A percentile compares a stretch with the other conserved stretches of the same genome.
These are phyloP conservation scores for Forbesichthys papilliferus DNA, from an alignment of 2,113 vertebrate species.

Conservation along the genomic window DNA sequence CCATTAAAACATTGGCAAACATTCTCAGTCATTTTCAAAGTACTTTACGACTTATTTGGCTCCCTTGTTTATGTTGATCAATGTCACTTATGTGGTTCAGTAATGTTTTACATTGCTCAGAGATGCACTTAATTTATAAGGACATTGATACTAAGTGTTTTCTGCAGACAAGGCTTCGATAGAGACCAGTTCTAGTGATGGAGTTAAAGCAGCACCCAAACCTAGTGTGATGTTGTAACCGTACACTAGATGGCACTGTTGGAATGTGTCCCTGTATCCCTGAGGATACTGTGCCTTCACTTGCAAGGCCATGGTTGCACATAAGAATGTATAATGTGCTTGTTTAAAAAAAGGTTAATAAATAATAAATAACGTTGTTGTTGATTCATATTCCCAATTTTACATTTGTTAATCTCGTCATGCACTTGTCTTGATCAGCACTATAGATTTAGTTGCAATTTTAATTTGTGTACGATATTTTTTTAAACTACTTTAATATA, in stretches of 20 bases:
- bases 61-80: slow-evolving; percentile 4
- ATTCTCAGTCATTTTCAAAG: background rate
- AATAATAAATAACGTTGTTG: background rate
- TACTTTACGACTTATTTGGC: slow-evolving; percentile 11
- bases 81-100: background rate
- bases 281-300: no score
- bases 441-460: background rate
- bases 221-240: background rate
- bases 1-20: slow-evolving; percentile 17
- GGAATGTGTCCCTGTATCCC: background rate
- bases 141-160: background rate
- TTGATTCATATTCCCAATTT: no score
- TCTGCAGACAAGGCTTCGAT: background rate
- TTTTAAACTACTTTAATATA: background rate
- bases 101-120: no score
- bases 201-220: background rate
- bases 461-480: background rate
- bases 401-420: no score
- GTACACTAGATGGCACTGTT: slow-evolving; percentile 71
- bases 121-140: no score
- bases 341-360: no score
- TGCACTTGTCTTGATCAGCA: slow-evolving; percentile 9
- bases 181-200: background rate
- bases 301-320: no score
- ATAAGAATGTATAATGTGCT: no score